Percentiles rank a stretch among this genome's conserved stretches.
Conservation (phyloP, 53 echinoderm and acorn worm species). For the Echinometra lucunter region DNA sequence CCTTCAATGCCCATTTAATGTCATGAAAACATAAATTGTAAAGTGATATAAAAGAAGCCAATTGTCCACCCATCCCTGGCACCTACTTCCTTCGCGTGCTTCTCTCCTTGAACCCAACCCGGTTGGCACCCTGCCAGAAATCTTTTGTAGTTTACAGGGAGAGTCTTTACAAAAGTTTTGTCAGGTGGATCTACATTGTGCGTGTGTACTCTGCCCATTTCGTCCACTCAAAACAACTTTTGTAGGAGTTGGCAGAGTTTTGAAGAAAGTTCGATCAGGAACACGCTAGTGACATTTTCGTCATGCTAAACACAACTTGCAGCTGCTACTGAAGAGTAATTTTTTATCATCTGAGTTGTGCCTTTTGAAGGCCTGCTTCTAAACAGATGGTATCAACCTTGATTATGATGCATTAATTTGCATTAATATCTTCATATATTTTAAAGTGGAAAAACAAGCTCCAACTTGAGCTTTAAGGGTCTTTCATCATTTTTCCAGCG, state of each 20-base stretch:
- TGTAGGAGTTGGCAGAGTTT: not conserved
- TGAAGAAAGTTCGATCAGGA: not conserved
- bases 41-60: not conserved
- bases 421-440: not conserved
- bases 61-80: conserved; percentile 31
- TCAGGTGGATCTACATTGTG: conserved; percentile 27
- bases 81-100: conserved; percentile 1
- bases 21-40: conserved; percentile 41
- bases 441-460: no score
- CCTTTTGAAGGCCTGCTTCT: not conserved
- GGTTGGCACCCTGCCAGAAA: conserved; percentile 38
- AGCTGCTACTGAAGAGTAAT: not conserved
- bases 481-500: no score
- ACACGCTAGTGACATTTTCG: not conserved
- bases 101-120: conserved; percentile 58
- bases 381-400: not conserved
- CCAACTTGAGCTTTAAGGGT: not conserved
- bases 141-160: conserved; percentile 31
- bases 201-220: no score
- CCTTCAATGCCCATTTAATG: conserved; percentile 12
- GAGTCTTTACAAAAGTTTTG: not conserved
- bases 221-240: not conserved
- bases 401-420: not conserved
- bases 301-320: not conserved
- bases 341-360: not conserved